Base-by-base conservation (phyloP, 2,888 invertebrate genomes). In the Cerastis leucographa region DNA sequence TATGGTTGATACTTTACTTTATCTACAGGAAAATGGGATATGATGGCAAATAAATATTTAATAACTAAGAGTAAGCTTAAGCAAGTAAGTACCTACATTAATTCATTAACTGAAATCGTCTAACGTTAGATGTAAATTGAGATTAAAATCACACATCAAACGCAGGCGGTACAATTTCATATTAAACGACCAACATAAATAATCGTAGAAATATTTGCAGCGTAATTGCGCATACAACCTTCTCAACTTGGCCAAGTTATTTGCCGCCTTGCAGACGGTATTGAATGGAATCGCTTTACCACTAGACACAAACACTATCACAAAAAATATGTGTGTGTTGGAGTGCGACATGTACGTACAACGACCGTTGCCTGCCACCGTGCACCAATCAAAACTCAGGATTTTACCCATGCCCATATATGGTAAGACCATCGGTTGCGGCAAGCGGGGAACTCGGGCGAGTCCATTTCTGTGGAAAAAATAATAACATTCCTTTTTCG, bases 321-420 rank as follows among this genome's bases (percentile, higher is more conserved):
- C 35, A 90, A 89, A 78, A 76, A n/a, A 74, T 85, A 86, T 89
- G 79, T 86, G 80, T 89, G 87, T 89, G 89, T 91, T 87, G 88
- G 93, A 91, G 93, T 90, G 90, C 86, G 89, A 89, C 87, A 85
- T 92, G 91, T 95, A 91, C 90, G 89, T 92, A 95, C 94, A 93
- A 94, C 93, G 95, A 97, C 96, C 96, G 97, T 96, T 95, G 95
- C 90, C 88, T 95, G 94, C 90, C 89, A 85, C 89, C 89, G 93
- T 95, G 91, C 85, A 96, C 98, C 98, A 98, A 98, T 98, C 97
- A 96, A 94, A 95, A 93, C 89, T 91, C 97, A 92, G 95, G 93
- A 97, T 97, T 97, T 97, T 97, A 97, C 97, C 97, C 97, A 98
- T 98, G 97, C 97, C 98, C 98, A 97, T 98, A 98, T 98, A 98